phyloP scores from a whole-genome alignment of 2,888 invertebrate genomes.

The Argynnis bischoffii region DNA sequence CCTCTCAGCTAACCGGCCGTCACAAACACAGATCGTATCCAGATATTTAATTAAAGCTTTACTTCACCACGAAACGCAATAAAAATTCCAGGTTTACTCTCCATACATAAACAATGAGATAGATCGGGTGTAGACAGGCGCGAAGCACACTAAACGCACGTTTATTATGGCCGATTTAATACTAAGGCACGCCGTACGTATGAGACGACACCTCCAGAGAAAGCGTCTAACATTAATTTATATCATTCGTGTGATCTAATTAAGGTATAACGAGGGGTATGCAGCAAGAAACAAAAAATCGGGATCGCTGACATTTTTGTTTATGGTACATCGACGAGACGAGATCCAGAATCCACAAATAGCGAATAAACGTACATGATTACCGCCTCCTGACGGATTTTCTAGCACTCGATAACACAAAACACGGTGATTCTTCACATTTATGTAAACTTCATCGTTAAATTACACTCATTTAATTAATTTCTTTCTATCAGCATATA shows the following conservation, averaged over 20 bases:
- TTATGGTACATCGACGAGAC: constrained; percentile 80
- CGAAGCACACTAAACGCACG: constrained; percentile 77
- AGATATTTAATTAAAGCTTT: constrained; percentile 66
- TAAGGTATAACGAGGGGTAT: constrained; percentile 77
- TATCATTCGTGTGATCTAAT: constrained; percentile 80
- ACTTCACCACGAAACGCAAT: constrained; percentile 66
- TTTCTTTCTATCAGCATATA: constrained; percentile 81
- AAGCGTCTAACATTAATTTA: constrained; percentile 75
- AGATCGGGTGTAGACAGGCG: constrained; percentile 78
- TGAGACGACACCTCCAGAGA: constrained; percentile 60
- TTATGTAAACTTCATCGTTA: constrained; percentile 78
- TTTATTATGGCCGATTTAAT: constrained; percentile 78
- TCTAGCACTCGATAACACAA: constrained; percentile 80
- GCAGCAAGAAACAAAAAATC: constrained; percentile 82
- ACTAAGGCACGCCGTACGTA: constrained; percentile 60
- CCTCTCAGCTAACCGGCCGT: constrained; percentile 51
- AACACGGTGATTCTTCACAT: constrained; percentile 76
- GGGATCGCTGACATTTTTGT: constrained; percentile 84
- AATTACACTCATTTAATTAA: constrained; percentile 77
- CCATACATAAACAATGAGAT: constrained; percentile 83
- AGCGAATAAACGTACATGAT: constrained; percentile 80
- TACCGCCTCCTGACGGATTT: constrained; percentile 81
- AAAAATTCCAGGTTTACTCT: constrained; percentile 78
- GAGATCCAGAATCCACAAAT: constrained; percentile 81
- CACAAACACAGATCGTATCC: constrained; percentile 52